Conservation (phyloP, 2,888 invertebrate species). For the Thecophora atra region DNA sequence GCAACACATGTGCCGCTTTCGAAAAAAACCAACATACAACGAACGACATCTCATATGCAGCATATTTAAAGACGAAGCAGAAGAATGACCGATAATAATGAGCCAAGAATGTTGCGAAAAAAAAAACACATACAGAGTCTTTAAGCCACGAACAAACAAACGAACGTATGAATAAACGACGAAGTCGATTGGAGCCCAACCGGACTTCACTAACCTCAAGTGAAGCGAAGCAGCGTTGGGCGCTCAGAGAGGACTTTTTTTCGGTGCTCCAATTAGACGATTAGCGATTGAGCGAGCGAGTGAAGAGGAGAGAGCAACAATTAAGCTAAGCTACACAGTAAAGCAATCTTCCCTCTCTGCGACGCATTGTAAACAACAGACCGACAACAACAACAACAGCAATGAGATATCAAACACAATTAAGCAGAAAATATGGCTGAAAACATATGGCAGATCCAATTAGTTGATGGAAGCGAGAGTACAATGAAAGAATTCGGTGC, state of each 20-base stretch:
- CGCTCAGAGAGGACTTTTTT: not conserved
- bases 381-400: slow-evolving; percentile 25
- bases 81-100: slow-evolving; percentile 33
- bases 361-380: not conserved
- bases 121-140: no score
- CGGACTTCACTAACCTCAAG: not conserved
- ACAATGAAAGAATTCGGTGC: not conserved
- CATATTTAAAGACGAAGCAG: slow-evolving; percentile 10
- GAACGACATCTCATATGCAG: slow-evolving; percentile 20
- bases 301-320: slow-evolving; percentile 29
- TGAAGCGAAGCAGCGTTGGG: not conserved
- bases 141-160: not conserved
- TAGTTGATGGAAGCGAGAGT: slow-evolving; percentile 8
- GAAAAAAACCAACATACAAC: slow-evolving; percentile 28
- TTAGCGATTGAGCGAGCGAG: slow-evolving; percentile 16
- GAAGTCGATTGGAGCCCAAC: slow-evolving; percentile 5
- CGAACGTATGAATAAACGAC: not conserved
- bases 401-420: slow-evolving; percentile 36
- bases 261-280: slow-evolving; percentile 18
- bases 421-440: slow-evolving; percentile 41
- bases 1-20: slow-evolving; percentile 22
- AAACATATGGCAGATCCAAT: slow-evolving; percentile 30
- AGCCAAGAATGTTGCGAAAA: slow-evolving; percentile 32
- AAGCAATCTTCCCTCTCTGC: not conserved
- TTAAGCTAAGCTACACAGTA: slow-evolving; percentile 21